phyloP scores from a whole-genome alignment of 2,797 vertebrate species.

The Channa striata region DNA sequence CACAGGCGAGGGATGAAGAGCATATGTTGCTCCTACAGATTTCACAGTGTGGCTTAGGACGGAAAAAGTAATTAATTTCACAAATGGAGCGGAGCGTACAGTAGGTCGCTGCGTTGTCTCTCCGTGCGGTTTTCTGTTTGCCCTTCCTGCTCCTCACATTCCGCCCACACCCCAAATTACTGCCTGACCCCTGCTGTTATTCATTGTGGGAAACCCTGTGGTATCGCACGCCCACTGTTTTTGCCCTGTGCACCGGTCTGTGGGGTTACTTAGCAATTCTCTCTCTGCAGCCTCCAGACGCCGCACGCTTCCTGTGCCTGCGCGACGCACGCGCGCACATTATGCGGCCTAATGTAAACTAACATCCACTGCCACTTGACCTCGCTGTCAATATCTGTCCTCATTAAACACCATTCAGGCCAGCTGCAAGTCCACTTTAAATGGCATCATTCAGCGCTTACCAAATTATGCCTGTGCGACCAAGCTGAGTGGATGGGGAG shows the following conservation, averaged over 20 bases:
- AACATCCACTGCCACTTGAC: conserved; percentile 78
- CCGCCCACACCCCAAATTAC: conserved; percentile 69
- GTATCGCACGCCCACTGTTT: conserved; percentile 56
- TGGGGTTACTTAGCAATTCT: conserved; percentile 51
- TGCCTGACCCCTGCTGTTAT: conserved; percentile 58
- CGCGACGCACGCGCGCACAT: conserved; percentile 22
- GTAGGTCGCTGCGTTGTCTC: conserved; percentile 46
- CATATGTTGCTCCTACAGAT: conserved; percentile 19
- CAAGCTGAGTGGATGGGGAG: conserved; percentile 35
- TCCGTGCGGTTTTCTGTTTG: conserved; percentile 55
- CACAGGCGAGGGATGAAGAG: conserved; percentile 18
- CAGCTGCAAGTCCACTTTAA: conserved; percentile 74
- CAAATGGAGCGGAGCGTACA: conserved; percentile 40
- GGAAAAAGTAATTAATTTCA: conserved; percentile 52
- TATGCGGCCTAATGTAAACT: conserved; percentile 75
- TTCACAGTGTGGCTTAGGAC: conserved; percentile 17
- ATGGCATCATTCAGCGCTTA: conserved; percentile 77
- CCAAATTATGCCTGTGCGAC: conserved; percentile 68
- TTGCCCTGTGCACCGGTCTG: conserved; percentile 37
- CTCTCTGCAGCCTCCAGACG: conserved; percentile 33
- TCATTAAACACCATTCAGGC: conserved; percentile 78
- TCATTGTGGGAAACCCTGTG: conserved; percentile 58
- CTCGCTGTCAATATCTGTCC: conserved; percentile 79
- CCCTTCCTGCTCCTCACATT: conserved; percentile 60
- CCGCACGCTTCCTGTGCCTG: conserved; percentile 5